Base-by-base conservation (phyloP, 2,888 invertebrate genomes). In the Netelia melanura region DNA sequence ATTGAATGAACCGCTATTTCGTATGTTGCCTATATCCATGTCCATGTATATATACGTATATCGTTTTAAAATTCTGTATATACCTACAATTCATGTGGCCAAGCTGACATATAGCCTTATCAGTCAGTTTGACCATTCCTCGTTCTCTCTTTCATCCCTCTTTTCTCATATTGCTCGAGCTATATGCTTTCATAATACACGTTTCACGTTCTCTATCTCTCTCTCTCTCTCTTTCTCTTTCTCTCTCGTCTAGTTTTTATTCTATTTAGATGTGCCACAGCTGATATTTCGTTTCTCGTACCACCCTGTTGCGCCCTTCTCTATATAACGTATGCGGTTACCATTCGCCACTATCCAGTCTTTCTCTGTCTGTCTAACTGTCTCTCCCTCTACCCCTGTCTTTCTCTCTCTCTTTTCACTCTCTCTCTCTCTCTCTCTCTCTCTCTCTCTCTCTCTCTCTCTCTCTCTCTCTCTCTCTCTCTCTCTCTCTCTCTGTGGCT, bases 1-100 rank as follows among this genome's bases (percentile, higher is more conserved):
- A 78, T 83, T 74, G 74, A 54, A 78, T 54, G 74, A 79, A 70
- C 10, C 65, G 14, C 25, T 68, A 52, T 70, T 74, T 83, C 82
- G 67, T 71, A 48, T 68, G 21, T 67, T 38, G 43, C n/a, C 43
- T 74, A 62, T 30, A 21, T 64, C 30, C 52, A 30, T n/a, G 14
- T 3, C 38, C 5, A 30, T 67, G 11, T 52, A 44, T 38, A 38
- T 48, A n/a, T n/a, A 67, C 43, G 21, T 65, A 10, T 52, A 61
- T 21, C 21, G 14, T 23, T n/a, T 21, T 10, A 14, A n/a, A n/a
- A 56, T n/a, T 11, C 11, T 14, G 43, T 58, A 25, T 56, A 23
- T 17, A 61, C 17, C 38, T n/a, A 58, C 14, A 54, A 58, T 65
- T 30, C 65, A 48, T 72, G 72, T 44, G 52, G 52, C 43, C 25